Evolutionary conservation across 2,888 invertebrate genomes (phyloP), one percentile per base, ranked within the genome.

Genomic region (Eupithecia insigniata): DNA sequence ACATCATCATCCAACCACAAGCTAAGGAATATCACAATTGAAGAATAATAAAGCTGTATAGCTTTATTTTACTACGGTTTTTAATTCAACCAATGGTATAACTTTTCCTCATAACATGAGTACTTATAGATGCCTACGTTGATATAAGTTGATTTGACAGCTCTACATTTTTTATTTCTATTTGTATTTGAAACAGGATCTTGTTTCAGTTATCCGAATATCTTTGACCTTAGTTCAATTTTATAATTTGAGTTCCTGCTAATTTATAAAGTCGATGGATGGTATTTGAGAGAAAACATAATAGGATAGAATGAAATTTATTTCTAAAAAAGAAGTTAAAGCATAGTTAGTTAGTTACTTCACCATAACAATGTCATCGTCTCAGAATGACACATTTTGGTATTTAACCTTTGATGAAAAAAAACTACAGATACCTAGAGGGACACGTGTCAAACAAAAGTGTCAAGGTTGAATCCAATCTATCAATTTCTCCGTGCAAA

Each of bases 161-260:
- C 72, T 72, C 16, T 34, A 68, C 60, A 62, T 69, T 76, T 78
- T 78, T 73, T 74, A 77, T 81, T 14, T 55, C 22, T 55, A 51
- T 51, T 51, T 51, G 26, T 22, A 82, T 76, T 8, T 79, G 77
- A 81, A 85, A 84, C 82, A 78, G 78, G 81, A 82, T 80, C 79
- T 79, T 72, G 76, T 78, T 80, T 79, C 78, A 79, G 78, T 74
- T 76, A 61, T 62, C 65, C 14, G 55, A 55, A 55, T 55, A 55
- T 55, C 55, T 5, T 55, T 26, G 55, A 26, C 26, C 51, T 51
- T 22, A 22, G 10, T 10, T 51, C 51, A 51, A 51, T 51, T 12
- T 22, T 8, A 22, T 22, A 51, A 22, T n/a, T n/a, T n/a, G n/a
- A n/a, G n/a, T 55, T 55, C 22, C 10, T 55, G 26, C 55, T 26